Evolutionary conservation across 2,888 invertebrate species (phyloP), one percentile per base, ranked within the genome.

Genomic region (Hypercompe scribonia): DNA sequence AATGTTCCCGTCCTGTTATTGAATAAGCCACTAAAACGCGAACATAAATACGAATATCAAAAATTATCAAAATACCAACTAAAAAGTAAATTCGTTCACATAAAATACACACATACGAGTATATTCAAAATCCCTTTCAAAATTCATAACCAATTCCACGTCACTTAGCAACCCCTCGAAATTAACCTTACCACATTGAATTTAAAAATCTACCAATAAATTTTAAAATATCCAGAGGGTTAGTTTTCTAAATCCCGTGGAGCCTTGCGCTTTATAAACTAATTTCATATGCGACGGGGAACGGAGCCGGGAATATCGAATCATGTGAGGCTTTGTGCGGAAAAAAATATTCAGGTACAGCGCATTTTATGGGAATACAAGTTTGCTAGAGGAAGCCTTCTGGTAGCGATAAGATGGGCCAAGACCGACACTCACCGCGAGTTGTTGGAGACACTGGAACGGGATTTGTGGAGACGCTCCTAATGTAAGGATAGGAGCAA

Each of bases 251-350:
- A 82, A 83, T 82, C 84, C 71, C 64, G 67, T 36, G 46, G 39
- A 72, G 70, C 39, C 71, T 46, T 68, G 73, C 72, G 77, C 76
- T 77, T 77, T 85, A 84, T 80, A 81, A 84, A 80, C 79, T 85
- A 86, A 85, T 85, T 84, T 86, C 78, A 78, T 83, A 79, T 78
- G 77, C 80, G 75, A 70, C 28, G 63, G 73, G 77, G 68, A 54
- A 28, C 28, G 36, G 36, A 61, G 73, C 66, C 73, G 73, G 73
- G 28, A 75, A 39, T 66, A 76, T 67, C 74, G 68, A 69, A 75
- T 79, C 84, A 75, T 81, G 77, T 75, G 76, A 31, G 8, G 31
- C 31, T 76, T 68, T 28, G 54, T 58, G 68, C 54, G 11, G 68
- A 11, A 2, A 68, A 68, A 36, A n/a, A 5, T 31, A 61, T 54